Base-by-base conservation (phyloP, 2,888 invertebrate species). In the Drosophila longiperda region DNA sequence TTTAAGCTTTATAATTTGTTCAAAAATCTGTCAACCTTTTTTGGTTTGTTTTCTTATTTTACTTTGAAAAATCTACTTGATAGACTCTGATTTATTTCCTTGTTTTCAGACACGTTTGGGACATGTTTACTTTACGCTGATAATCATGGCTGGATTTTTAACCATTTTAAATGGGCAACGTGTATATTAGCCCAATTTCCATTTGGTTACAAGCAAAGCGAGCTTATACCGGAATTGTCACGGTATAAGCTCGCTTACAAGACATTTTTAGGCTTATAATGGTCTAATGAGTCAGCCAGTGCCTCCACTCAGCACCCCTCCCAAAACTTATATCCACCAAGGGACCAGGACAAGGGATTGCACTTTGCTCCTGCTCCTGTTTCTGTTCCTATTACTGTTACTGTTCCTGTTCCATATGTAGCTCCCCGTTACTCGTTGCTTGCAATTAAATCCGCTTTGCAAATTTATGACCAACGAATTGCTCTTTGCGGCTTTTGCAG, bases 361-460 rank as follows among this genome's bases (percentile, higher is more conserved):
- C 80, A 80, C 78, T 80, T 69, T 81, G 33, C 66, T 59, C 33
- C 29, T 29, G 40, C 52, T 45, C 23, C 40, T 40, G 17, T 8
- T 59, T 17, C 58, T 38, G 23, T 15, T 54, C 5, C 34, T 12
- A 12, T 26, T 26, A 4, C 26, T 4, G 26, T 9, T n/a, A 45
- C 48, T 42, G 32, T 29, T 38, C 15, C 45, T 66, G 26, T 8
- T 48, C 42, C n/a, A 55, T 17, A n/a, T 70, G 54, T 49, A 38
- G 33, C 26, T 17, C 58, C 32, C 61, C 38, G 32, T 36, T 62
- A 68, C 57, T 83, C 75, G 76, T 26, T 29, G 78, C 81, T 66
- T 86, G 89, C 89, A 91, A 90, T 91, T 91, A 90, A 91, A 91
- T 90, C 87, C 86, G 84, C 85, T 87, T 85, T 82, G 89, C 79